Percentiles rank a stretch among this genome's conserved stretches.
Evolutionary conservation across 2,888 invertebrate species (phyloP).

Genomic region (Synanthedon vespiformis): DNA sequence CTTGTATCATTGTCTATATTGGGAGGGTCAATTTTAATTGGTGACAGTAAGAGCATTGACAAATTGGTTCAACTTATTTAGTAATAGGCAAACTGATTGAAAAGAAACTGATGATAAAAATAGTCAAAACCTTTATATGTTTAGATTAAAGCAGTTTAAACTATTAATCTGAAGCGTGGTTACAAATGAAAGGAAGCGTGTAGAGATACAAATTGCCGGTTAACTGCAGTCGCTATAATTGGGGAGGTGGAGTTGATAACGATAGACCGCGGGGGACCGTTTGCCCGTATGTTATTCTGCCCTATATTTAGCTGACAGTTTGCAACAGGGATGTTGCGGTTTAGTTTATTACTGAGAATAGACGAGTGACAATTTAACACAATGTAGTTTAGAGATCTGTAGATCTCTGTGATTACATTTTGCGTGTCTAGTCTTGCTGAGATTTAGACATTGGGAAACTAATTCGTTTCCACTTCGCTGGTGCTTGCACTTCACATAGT

Average conservation of each 20-base stretch:
- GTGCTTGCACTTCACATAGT: no score
- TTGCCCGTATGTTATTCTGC: constrained; percentile 24
- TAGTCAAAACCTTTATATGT: no score
- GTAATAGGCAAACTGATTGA: no score
- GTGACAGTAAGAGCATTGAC: no score
- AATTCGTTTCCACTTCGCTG: no score
- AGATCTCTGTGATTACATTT: neutral
- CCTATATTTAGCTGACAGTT: constrained; percentile 41
- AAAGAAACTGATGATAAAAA: no score
- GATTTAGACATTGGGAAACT: no score
- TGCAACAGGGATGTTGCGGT: constrained; percentile 31
- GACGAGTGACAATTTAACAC: neutral
- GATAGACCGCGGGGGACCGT: constrained; percentile 35
- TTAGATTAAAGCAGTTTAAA: neutral
- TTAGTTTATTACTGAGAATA: constrained; percentile 24
- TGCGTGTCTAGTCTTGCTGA: no score
- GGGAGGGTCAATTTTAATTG: no score
- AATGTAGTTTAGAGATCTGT: neutral
- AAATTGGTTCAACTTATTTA: no score
- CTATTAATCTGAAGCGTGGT: neutral
- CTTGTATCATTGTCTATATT: no score
- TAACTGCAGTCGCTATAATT: constrained; percentile 49
- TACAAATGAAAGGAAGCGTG: constrained; percentile 32
- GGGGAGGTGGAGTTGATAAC: constrained; percentile 32
- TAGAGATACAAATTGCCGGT: constrained; percentile 41